These are phyloP conservation scores for Salminus brasiliensis DNA, from an alignment of 2,113 vertebrate genomes.

Conservation along the genomic window DNA sequence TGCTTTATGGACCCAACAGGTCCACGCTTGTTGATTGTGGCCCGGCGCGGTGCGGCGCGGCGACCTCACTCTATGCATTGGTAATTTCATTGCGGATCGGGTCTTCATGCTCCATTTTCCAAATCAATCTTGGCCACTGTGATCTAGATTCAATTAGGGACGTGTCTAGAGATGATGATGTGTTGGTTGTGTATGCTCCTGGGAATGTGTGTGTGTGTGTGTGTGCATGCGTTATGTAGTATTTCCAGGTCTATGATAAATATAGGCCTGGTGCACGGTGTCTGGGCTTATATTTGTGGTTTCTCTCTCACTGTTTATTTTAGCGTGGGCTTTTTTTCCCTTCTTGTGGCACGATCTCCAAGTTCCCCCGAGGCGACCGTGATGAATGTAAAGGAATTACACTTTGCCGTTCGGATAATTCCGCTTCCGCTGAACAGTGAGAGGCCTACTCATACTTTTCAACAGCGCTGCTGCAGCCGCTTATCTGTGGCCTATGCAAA, in stretches of 20 bases:
- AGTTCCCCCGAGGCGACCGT: not conserved
- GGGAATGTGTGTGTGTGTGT: not conserved
- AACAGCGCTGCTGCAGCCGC: not conserved
- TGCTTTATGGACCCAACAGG: conserved; percentile 35
- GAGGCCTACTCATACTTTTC: not conserved
- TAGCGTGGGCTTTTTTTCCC: not conserved
- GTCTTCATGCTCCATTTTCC: conserved; percentile 38
- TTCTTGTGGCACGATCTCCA: not conserved
- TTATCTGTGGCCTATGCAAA: not conserved
- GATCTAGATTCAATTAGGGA: conserved; percentile 45
- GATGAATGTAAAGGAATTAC: conserved; percentile 21
- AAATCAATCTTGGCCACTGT: conserved; percentile 42
- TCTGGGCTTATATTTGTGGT: conserved; percentile 14
- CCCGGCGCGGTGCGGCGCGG: not conserved
- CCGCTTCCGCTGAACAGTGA: not conserved
- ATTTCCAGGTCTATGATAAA: not conserved
- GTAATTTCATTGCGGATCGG: conserved; percentile 46
- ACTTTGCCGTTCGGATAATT: not conserved
- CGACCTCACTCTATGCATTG: conserved; percentile 39
- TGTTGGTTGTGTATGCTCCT: not conserved
- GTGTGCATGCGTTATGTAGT: not conserved
- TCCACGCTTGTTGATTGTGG: conserved; percentile 41
- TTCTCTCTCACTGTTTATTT: conserved; percentile 28
- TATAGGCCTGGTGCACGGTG: not conserved
- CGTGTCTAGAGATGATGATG: not conserved